Base-by-base conservation (phyloP, 2,113 vertebrate species). In the Leucoraja erinaceus region DNA sequence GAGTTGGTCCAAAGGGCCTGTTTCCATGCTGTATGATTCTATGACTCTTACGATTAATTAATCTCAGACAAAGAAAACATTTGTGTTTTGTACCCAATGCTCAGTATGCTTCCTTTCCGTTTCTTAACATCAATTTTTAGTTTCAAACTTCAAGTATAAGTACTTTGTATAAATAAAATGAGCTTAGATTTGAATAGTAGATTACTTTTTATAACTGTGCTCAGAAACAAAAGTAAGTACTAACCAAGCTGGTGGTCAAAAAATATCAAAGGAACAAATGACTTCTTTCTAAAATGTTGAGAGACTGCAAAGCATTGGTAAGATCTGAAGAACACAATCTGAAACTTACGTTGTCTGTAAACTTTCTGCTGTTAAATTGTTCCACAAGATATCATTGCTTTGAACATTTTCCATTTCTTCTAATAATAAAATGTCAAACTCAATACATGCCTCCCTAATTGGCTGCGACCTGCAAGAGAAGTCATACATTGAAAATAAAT, bases 311-410 rank as follows among this genome's bases (percentile, higher is more conserved):
- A 47, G 75, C 12, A 54, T 59, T 22, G 33, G 16, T 75, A 20
- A 47, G 38, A 47, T 47, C 38, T 47, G 3, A 12, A 93, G n/a
- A 16, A 28, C 59, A 28, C 76, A 54, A 61, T 38, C 38, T 59
- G 28, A 92, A 76, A 97, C 98, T 98, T 96, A 99, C 98, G 95
- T 97, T 93, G 95, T 94, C 96, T 98, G 98, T 93, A 99, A 97
- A 95, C 95, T 97, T 94, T 99, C 98, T 72, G 97, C 98, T 1
- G 98, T 99, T 95, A 99, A 96, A 92, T 98, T 99, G 96, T 99
- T 99, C 98, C 98, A 99, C 95, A 98, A 97, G 93, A 99, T 98
- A 93, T 99, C 98, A 95, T 99, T 98, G 94, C 97, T 97, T 92
- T 98, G 97, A 94, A 99, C 96, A 94, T 97, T 98, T 95, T 99